phyloP scores from a whole-genome alignment of 2,888 invertebrate species.

The Ophion obscuratus region DNA sequence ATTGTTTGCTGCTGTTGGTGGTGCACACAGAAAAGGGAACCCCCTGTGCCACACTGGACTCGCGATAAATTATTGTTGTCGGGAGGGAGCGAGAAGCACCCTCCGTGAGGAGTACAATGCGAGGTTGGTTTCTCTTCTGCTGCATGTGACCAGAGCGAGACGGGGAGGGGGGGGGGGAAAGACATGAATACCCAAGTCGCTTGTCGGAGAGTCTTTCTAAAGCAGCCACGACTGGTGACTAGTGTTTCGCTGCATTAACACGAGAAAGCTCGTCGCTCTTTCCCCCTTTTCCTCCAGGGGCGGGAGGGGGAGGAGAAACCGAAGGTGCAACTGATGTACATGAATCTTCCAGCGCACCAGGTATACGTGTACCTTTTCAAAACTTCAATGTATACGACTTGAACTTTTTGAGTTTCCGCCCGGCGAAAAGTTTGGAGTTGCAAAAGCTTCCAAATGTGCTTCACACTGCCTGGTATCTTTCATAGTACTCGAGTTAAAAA shows the following conservation, averaged over 20 bases:
- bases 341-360: conserved; percentile 3
- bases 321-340: conserved; percentile 19
- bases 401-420: conserved; percentile 33
- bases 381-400: conserved; percentile 39
- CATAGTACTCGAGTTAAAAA: background rate
- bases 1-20: conserved; percentile 68
- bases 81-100: conserved; percentile 39
- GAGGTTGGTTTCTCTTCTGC: conserved; percentile 11
- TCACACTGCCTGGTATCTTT: background rate
- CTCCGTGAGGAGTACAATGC: conserved; percentile 59
- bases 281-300: background rate
- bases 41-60: conserved; percentile 59
- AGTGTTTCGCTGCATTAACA: conserved; percentile 58
- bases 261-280: conserved; percentile 40
- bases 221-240: conserved; percentile 57
- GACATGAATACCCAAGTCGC: conserved; percentile 24
- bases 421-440: conserved; percentile 39
- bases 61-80: conserved; percentile 72
- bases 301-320: background rate
- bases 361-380: conserved; percentile 6
- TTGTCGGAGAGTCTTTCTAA: conserved; percentile 52
- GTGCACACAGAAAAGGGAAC: conserved; percentile 4
- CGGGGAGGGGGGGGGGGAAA: conserved; percentile 44
- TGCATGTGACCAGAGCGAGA: conserved; percentile 6
- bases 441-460: background rate